Evolutionary conservation across 2,113 vertebrate species (phyloP), one percentile per base, ranked within the genome.

Genomic region (Rhizomys pruinosus): DNA sequence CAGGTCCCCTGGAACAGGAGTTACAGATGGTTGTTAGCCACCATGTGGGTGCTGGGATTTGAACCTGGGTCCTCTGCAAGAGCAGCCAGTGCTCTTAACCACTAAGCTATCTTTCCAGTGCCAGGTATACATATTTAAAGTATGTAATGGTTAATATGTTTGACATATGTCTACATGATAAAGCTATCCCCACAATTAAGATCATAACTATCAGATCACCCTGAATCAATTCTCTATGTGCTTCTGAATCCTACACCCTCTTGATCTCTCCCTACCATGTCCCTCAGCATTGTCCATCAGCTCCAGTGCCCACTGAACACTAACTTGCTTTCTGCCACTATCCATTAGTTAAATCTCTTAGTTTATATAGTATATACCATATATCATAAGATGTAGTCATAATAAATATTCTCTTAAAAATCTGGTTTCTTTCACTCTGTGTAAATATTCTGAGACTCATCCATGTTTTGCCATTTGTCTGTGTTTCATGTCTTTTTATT

Each of bases 381-480:
- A n/a, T 72, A 81, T 81, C 34, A 61, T 44, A 81, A 77, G 34
- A 63, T 23, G 61, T 80, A 80, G 55, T 69, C 37, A 77, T 74
- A 52, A n/a, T n/a, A n/a, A n/a, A n/a, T n/a, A n/a, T n/a, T n/a
- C n/a, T n/a, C n/a, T n/a, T n/a, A n/a, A 44, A 69, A 39, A 47
- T 76, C 6, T 61, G 7, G 10, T 61, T 87, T 90, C 84, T 88
- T 94, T 79, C 15, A 80, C 59, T 78, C 22, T 93, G 20, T 85
- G 57, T n/a, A n/a, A 78, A 55, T 93, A 84, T 84, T 93, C 71
- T 84, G n/a, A 61, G 25, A 69, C 84, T 94, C n/a, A 81, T 81
- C 25, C 68, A 34, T 88, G 22, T 92, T 89, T 19, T 44, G 59
- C 84, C 57, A 59, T 69, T 4, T 69, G 39, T 92, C 25, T 44